phyloP scores from a whole-genome alignment of 2,797 vertebrate genomes.

The Hyperoplus lanceolatus region DNA sequence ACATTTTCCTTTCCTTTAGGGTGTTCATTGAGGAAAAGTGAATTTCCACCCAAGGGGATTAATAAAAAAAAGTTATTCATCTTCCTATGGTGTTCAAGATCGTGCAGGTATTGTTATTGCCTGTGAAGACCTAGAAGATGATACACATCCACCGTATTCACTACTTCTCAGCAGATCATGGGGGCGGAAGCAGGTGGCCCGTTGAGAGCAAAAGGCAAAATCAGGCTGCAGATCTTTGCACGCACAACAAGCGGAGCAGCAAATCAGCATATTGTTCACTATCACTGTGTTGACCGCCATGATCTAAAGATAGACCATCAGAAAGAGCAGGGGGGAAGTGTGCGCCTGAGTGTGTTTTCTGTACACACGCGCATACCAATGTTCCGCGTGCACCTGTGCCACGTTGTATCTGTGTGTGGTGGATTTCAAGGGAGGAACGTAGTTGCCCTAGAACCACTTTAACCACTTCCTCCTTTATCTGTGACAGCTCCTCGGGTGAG shows the following conservation, averaged over 20 bases:
- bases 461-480: constrained; percentile 82
- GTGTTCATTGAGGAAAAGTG: background rate
- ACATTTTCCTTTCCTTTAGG: fast-evolving
- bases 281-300: constrained; percentile 44
- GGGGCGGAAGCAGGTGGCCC: constrained; percentile 59
- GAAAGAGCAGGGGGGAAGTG: constrained; percentile 18
- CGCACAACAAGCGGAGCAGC: constrained; percentile 48
- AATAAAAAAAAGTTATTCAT: too few species aligned
- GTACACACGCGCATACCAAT: constrained; percentile 19
- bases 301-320: constrained; percentile 50
- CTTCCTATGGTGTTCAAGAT: background rate
- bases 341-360: constrained; percentile 26
- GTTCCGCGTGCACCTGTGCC: constrained; percentile 37
- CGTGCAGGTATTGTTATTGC: constrained; percentile 25
- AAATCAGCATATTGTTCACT: constrained; percentile 69
- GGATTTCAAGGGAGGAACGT: constrained; percentile 48
- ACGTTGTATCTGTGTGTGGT: constrained; percentile 30
- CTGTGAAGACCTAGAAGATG: constrained; percentile 23
- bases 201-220: constrained; percentile 44
- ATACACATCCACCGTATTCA: constrained; percentile 37
- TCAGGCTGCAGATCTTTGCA: constrained; percentile 61
- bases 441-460: constrained; percentile 61
- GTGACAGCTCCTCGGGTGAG: constrained; percentile 53
- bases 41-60: too few species aligned
- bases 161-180: constrained; percentile 24